Conservation (phyloP, 2,113 vertebrate genomes). For the Glaucidium brasilianum region DNA sequence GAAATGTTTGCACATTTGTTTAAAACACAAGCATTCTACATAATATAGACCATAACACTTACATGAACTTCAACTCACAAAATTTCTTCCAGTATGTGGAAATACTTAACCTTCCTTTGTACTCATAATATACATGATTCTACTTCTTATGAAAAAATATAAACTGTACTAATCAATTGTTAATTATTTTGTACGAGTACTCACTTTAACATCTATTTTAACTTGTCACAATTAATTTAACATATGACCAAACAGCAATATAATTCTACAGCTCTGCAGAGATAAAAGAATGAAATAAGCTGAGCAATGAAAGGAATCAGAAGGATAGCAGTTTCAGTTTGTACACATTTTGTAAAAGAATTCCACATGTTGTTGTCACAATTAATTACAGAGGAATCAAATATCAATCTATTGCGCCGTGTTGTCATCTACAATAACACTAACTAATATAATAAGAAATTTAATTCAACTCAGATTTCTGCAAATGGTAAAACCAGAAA, state of each 20-base stretch:
- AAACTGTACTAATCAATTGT: not conserved
- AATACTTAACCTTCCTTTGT: not conserved
- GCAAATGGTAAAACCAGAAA: not conserved
- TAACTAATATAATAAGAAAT: not conserved
- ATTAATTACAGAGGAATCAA: constrained; percentile 62
- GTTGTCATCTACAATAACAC: not conserved
- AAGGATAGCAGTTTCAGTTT: constrained; percentile 28
- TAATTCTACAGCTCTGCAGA: not conserved
- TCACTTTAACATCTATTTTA: not conserved
- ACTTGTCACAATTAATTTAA: constrained; percentile 5
- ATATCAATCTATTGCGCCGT: not conserved
- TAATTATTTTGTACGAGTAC: not conserved
- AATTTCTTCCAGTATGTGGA: not conserved
- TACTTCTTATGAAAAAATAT: not conserved
- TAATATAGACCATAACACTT: not conserved
- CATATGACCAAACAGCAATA: not conserved
- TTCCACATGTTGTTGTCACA: constrained; percentile 54
- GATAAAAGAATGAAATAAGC: not conserved
- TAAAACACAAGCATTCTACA: constrained; percentile 26
- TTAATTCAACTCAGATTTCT: not conserved
- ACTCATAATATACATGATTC: not conserved
- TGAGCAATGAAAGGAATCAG: not conserved
- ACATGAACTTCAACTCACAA: not conserved
- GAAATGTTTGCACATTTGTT: not conserved
- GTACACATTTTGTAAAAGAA: constrained; percentile 30